phyloP scores from a whole-genome alignment of 1,140 invertebrate genomes.

The Ditylenchus dipsaci region DNA sequence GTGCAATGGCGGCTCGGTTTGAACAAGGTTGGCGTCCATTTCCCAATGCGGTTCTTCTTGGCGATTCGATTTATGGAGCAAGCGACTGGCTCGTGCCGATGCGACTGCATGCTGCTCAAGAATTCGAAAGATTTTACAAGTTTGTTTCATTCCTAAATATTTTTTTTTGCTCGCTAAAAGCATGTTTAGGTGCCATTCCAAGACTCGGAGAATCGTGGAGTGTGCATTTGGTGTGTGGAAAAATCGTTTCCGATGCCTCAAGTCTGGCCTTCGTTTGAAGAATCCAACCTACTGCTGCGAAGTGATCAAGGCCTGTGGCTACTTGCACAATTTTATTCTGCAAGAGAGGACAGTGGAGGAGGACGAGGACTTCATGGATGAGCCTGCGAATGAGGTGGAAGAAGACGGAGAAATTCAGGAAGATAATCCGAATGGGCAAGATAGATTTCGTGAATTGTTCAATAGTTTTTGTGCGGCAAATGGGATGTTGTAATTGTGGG shows the following conservation, averaged over 20 bases:
- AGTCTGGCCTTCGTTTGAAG: background rate
- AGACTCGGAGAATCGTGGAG: too few relatives aligned
- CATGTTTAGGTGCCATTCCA: background rate
- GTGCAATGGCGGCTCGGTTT: too few relatives aligned
- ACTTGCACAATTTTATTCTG: background rate
- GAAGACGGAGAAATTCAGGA: too few relatives aligned
- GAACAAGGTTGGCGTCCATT: background rate
- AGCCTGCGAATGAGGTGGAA: too few relatives aligned
- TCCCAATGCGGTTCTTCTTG: background rate
- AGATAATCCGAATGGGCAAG: too few relatives aligned
- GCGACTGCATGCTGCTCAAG: background rate
- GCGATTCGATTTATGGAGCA: background rate
- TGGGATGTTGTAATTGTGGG: too few relatives aligned
- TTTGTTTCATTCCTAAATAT: background rate
- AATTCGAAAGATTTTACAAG: background rate
- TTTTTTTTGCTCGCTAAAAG: background rate
- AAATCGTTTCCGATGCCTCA: background rate
- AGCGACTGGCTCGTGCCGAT: background rate
- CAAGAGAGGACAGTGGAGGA: too few relatives aligned
- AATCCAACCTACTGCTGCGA: background rate
- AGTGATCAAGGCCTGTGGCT: background rate
- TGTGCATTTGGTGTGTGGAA: too few relatives aligned
- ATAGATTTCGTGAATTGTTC: too few relatives aligned
- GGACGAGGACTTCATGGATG: too few relatives aligned
- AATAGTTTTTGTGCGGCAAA: too few relatives aligned